Base-by-base conservation (phyloP, 2,888 invertebrate species). In the Carcina quercana region DNA sequence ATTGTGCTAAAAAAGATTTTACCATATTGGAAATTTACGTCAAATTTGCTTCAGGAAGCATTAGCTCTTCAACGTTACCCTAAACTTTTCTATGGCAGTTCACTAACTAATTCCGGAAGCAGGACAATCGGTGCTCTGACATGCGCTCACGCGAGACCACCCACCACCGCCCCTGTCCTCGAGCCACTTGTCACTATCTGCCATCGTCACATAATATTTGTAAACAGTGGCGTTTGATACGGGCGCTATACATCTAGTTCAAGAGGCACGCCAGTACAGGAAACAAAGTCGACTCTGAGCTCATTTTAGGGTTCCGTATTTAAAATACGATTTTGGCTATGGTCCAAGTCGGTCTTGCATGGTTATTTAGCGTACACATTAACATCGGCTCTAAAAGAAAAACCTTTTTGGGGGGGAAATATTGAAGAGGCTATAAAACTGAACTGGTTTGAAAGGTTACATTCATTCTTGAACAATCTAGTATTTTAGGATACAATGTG, bases 131-230 rank as follows among this genome's bases (percentile, higher is more conserved):
- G 25, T 22, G 28, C 31, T 30, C 13, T 21, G 28, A 33, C 34
- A 33, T 34, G 25, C 28, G 31, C 35, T 22, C 34, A 36, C 35
- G 34, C 42, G 32, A 35, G 41, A 41, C 43, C 41, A 41, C 41
- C 38, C 33, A 36, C 26, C 30, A 27, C 31, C 8, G 22, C 35
- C 20, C 34, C 26, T 25, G 28, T 30, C 26, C 32, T 32, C 26
- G 24, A 10, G n/a, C 7, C 25, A 24, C 37, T 30, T n/a, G 28
- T 11, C 15, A 14, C 28, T 43, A 40, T 40, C 34, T 35, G 7
- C 35, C 38, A 42, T 43, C 41, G 32, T 25, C 37, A 42, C 47
- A 43, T 40, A 40, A 45, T 48, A 44, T 50, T 48, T 45, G 50
- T 45, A 45, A 46, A 52, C 50, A 50, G 48, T 45, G 32, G 35